These are phyloP conservation scores for Chloroceryle aenea DNA, from an alignment of 2,113 vertebrate genomes.

Conservation along the genomic window DNA sequence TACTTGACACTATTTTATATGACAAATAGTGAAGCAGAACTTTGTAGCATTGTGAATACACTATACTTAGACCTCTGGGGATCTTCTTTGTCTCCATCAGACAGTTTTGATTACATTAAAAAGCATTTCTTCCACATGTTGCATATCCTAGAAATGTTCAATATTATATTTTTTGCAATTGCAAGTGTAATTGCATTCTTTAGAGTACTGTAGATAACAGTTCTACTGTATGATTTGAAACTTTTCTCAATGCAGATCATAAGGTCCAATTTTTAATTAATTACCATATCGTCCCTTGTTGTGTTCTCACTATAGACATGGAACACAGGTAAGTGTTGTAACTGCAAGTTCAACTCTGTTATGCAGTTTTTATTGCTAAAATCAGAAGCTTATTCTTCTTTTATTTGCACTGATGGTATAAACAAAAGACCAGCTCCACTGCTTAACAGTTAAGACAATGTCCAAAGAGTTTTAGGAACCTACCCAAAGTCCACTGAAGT, in stretches of 20 bases:
- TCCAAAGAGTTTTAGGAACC: background rate
- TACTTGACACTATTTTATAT: background rate
- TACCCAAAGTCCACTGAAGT: background rate
- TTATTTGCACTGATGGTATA: background rate
- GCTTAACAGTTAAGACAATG: background rate
- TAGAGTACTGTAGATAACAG: background rate
- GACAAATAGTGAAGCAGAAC: background rate
- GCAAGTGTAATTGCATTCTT: background rate
- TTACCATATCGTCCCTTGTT: background rate
- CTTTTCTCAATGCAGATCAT: background rate
- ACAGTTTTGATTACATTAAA: background rate
- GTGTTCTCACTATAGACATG: fast-evolving
- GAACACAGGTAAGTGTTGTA: background rate
- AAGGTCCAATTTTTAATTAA: background rate
- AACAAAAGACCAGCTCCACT: background rate
- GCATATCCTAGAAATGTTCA: background rate
- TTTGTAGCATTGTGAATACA: background rate
- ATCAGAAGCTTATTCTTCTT: background rate
- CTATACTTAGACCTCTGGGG: background rate
- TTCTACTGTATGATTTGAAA: background rate
- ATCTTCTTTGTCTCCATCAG: background rate
- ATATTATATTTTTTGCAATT: background rate
- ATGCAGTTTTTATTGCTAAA: background rate
- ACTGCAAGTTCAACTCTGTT: background rate
- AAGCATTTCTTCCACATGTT: background rate